Base-by-base conservation (phyloP, 1,140 invertebrate species). In the Campoletis sonorensis region DNA sequence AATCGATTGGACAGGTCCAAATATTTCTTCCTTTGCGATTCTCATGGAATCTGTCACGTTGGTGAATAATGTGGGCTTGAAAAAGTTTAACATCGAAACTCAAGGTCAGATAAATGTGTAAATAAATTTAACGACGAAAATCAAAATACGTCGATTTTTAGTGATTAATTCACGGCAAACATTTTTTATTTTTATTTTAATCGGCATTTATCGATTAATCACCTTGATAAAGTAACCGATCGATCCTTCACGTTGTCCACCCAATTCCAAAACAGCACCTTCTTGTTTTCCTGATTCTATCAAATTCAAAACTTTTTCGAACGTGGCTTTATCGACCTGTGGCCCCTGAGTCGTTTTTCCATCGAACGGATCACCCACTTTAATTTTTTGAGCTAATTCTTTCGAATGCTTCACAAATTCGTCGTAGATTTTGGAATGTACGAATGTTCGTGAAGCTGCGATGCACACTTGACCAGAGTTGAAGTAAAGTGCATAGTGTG, bases 1-100 rank as follows among this genome's bases (percentile, higher is more conserved):
- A 49, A 96, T 94, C 68, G 92, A 92, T 89, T 94, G 94, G 11
- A 96, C 95, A 27, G 95, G 95, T n/a, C 95, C 95, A 89, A 96
- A 96, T 84, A 96, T 96, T 91, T 97, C 96, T 91, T 97, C 96
- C 84, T 93, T 94, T 4, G 96, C 96, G 87, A 97, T 97, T 79
- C 92, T 93, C 96, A 97, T 97, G 84, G 96, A 87, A 86, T 97
- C 96, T 45, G 93, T 92, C 1, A 97, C 96, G 91, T 96, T 94
- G 26, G 94, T 93, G 87, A 98, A 97, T 0, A 98, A 94, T 4
- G 97, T 97, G 4, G 97, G 97, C 86, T 96, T 64, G 26, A 73
- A 58, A 49, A 40, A 49, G 54, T n/a, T 18, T 71, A 71, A 8
- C 13, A 71, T 71, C 5, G 45, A 67, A n/a, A n/a, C n/a, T 61